Conservation (phyloP, 2,888 invertebrate genomes). For the Hirudinaria manillensis region DNA sequence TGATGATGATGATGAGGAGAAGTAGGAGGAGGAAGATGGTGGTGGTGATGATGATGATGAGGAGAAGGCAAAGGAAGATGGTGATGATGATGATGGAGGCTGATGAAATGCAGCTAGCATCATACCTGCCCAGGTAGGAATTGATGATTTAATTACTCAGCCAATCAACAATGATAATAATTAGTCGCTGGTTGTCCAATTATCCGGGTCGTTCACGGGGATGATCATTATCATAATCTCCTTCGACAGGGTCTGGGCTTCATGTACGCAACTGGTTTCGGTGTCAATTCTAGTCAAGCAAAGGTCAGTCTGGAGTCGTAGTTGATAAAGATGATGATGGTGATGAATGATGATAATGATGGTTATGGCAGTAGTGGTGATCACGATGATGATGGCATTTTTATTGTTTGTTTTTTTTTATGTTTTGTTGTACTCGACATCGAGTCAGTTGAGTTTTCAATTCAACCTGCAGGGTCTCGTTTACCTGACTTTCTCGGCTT, state of each 20-base stretch:
- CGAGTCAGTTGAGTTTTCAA: background rate
- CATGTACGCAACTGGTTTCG: conserved; percentile 77
- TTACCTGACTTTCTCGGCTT: conserved; percentile 83
- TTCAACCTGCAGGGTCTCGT: conserved; percentile 62
- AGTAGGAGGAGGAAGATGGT: background rate
- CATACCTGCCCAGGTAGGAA: no score
- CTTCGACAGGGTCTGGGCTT: conserved; percentile 71
- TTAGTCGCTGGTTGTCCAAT: no score
- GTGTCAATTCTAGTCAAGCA: conserved; percentile 80
- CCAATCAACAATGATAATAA: no score
- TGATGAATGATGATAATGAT: conserved; percentile 1
- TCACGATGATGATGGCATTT: background rate
- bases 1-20: background rate
- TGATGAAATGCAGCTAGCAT: background rate
- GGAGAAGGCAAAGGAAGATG: background rate
- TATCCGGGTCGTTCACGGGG: background rate
- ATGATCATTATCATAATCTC: background rate
- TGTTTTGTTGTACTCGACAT: background rate
- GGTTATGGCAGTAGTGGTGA: background rate
- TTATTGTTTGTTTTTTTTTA: background rate
- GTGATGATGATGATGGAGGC: background rate
- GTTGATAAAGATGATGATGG: background rate
- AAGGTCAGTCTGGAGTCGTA: conserved; percentile 45
- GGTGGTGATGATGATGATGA: conserved; percentile 11
- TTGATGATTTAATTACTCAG: no score